These are phyloP conservation scores for Mycteria americana DNA, from an alignment of 2,797 vertebrate genomes.

Conservation along the genomic window DNA sequence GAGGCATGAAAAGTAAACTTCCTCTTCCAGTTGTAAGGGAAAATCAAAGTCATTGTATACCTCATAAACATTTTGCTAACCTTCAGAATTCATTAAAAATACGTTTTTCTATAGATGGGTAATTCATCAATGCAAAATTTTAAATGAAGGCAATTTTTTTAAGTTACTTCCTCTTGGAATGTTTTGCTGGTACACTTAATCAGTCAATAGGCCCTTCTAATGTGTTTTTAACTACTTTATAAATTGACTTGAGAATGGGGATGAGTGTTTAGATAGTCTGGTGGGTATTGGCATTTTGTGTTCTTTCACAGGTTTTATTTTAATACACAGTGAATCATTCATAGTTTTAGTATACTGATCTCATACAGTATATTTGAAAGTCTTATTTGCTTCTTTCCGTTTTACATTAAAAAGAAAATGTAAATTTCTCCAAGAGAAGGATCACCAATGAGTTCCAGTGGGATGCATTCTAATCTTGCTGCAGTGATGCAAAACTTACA, in stretches of 20 bases:
- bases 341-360: background rate
- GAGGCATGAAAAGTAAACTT: background rate
- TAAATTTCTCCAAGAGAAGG: background rate
- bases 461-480: background rate
- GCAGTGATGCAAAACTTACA: background rate
- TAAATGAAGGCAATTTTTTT: background rate
- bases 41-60: background rate
- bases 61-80: background rate
- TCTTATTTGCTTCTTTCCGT: background rate
- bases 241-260: background rate
- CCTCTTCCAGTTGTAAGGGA: background rate
- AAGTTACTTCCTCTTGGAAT: background rate
- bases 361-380: background rate
- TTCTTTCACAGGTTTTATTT: background rate
- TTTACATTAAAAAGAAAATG: background rate
- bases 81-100: background rate
- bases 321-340: background rate
- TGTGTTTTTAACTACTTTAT: background rate
- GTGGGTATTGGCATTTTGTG: background rate
- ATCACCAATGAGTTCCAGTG: background rate
- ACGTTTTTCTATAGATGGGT: rapidly evolving
- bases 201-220: background rate
- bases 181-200: background rate
- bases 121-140: background rate
- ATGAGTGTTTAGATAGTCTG: background rate